Conservation (phyloP, 2,113 vertebrate species). For the Bombycilla garrulus region DNA sequence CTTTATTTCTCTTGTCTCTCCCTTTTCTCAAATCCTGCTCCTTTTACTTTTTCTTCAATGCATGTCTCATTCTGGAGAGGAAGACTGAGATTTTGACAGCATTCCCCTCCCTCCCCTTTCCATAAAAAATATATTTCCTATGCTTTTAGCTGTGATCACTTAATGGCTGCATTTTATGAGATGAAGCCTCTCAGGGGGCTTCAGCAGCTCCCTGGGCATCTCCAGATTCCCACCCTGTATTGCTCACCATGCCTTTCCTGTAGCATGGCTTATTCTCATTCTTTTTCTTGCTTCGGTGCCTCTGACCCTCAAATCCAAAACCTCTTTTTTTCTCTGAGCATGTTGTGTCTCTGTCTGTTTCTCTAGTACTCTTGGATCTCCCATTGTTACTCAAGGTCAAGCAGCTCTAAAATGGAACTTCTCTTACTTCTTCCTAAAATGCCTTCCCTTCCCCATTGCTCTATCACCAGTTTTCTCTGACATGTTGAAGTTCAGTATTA, state of each 20-base stretch:
- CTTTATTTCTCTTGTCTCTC: neutral
- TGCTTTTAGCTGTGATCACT: neutral
- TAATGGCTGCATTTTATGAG: neutral
- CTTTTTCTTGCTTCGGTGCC: neutral
- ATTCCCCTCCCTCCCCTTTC: rapidly evolving
- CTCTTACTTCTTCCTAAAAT: neutral
- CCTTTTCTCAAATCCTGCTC: neutral
- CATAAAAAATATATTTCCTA: neutral
- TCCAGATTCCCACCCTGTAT: neutral
- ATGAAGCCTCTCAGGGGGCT: neutral
- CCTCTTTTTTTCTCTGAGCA: neutral
- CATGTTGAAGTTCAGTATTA: neutral
- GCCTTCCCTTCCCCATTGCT: neutral
- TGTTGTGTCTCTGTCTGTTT: neutral
- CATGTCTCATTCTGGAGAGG: neutral
- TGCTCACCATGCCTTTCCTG: neutral
- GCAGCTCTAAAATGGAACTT: neutral
- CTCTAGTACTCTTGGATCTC: neutral
- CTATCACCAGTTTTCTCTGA: neutral
- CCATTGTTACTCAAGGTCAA: neutral
- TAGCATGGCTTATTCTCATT: neutral
- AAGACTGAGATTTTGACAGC: neutral
- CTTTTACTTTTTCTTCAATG: neutral
- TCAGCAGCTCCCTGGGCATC: neutral
- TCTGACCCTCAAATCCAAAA: neutral